phyloP scores from a whole-genome alignment of 2,888 invertebrate species.

The Torymus auratus region DNA sequence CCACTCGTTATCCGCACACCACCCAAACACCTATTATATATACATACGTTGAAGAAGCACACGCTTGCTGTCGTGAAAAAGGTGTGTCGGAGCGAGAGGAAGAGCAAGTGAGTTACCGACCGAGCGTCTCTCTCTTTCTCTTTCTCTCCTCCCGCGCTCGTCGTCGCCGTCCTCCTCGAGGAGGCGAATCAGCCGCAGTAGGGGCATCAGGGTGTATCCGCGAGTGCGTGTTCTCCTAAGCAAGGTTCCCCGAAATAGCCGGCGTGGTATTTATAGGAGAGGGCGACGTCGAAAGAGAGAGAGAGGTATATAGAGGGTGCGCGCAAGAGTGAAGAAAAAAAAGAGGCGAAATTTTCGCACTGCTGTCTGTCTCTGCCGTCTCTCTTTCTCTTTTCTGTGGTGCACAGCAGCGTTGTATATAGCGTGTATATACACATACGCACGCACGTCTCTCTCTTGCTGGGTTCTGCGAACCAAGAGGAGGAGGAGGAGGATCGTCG shows the following conservation, averaged over 20 bases:
- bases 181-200: too few species aligned
- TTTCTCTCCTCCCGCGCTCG: not conserved
- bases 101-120: conserved; percentile 64
- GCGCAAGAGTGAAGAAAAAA: conserved; percentile 13
- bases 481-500: not conserved
- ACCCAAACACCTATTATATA: too few species aligned
- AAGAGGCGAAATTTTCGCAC: conserved; percentile 31
- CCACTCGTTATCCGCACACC: too few species aligned
- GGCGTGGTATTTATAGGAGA: conserved; percentile 38
- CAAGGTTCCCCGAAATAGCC: conserved; percentile 59
- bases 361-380: not conserved
- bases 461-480: too few species aligned
- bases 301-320: too few species aligned
- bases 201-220: conserved; percentile 54
- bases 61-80: conserved; percentile 34
- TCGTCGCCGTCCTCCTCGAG: too few species aligned
- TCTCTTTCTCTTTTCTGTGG: conserved; percentile 3
- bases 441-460: too few species aligned
- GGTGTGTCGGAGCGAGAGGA: conserved; percentile 43
- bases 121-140: conserved; percentile 52
- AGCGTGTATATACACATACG: too few species aligned
- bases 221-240: conserved; percentile 59
- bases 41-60: too few species aligned
- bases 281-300: too few species aligned
- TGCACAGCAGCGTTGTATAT: not conserved